A percentile compares a stretch with the other conserved stretches of the same genome.
Conservation (phyloP, 2,888 invertebrate genomes). For the Erannis defoliaria region DNA sequence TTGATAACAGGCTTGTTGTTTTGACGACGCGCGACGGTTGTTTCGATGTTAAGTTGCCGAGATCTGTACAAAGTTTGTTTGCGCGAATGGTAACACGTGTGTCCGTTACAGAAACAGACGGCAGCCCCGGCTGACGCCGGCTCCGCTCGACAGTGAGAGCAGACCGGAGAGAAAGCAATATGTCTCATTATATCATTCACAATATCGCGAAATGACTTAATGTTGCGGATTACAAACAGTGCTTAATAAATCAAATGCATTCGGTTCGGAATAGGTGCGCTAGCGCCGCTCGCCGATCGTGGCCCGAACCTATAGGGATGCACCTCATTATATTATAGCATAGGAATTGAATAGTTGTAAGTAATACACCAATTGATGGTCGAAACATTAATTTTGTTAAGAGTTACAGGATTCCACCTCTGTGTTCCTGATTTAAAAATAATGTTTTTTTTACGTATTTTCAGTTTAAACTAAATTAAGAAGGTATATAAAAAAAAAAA, state of each 20-base stretch:
- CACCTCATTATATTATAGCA: slow-evolving; percentile 73
- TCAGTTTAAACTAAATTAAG: slow-evolving; percentile 56
- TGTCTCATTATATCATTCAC: slow-evolving; percentile 24
- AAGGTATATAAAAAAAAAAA: slow-evolving; percentile 65
- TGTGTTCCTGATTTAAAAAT: slow-evolving; percentile 74
- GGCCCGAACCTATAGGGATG: slow-evolving; percentile 38
- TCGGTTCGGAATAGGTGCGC: slow-evolving; percentile 40
- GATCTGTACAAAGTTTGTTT: not conserved
- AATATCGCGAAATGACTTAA: slow-evolving; percentile 59
- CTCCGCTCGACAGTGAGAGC: slow-evolving; percentile 50
- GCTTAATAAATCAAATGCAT: slow-evolving; percentile 56
- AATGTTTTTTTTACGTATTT: slow-evolving; percentile 61
- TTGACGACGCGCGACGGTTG: no score
- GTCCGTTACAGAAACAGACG: slow-evolving; percentile 53
- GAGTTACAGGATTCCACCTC: slow-evolving; percentile 73
- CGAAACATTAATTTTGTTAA: slow-evolving; percentile 75
- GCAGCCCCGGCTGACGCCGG: slow-evolving; percentile 45
- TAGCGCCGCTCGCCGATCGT: slow-evolving; percentile 4
- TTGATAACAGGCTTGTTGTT: no score
- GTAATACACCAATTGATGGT: slow-evolving; percentile 80
- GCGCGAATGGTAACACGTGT: slow-evolving; percentile 19
- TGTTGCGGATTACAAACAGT: slow-evolving; percentile 54
- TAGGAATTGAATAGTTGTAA: slow-evolving; percentile 85
- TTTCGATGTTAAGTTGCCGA: no score
- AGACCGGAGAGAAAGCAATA: slow-evolving; percentile 17